These are phyloP conservation scores for Brachypodius melanocephalos DNA, from an alignment of 2,113 vertebrate species.

Conservation along the genomic window DNA sequence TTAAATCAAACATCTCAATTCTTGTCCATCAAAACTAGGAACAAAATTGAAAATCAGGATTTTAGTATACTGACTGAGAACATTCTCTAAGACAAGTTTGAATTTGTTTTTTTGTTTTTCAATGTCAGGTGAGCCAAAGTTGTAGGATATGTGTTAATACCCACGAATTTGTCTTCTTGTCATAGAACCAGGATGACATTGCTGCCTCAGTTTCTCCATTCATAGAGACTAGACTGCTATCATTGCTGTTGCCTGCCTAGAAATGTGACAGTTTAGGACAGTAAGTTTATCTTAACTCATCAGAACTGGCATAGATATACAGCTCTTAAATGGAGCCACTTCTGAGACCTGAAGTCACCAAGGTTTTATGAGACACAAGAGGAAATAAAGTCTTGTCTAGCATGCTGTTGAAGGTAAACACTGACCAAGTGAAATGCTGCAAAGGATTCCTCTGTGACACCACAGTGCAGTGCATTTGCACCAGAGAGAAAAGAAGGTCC, in stretches of 20 bases:
- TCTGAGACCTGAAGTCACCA: not conserved
- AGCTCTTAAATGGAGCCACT: not conserved
- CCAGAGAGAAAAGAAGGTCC: not conserved
- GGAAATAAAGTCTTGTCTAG: not conserved
- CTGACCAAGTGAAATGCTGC: not conserved
- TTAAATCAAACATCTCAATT: constrained; percentile 26
- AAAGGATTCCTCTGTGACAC: not conserved
- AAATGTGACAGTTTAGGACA: not conserved
- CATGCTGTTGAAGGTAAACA: not conserved
- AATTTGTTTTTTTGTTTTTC: not conserved
- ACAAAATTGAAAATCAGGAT: not conserved
- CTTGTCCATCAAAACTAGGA: not conserved
- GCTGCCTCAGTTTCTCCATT: not conserved
- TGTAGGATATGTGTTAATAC: not conserved
- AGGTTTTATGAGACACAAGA: not conserved
- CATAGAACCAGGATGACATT: not conserved
- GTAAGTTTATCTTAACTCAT: not conserved
- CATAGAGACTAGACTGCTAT: not conserved
- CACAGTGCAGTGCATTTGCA: not conserved
- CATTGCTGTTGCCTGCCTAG: not conserved
- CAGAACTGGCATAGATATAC: not conserved
- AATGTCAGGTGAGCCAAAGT: not conserved
- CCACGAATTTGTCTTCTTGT: not conserved
- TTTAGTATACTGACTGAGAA: not conserved
- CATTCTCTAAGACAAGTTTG: not conserved